Percentiles rank a stretch among this genome's conserved stretches.
phyloP scores from a whole-genome alignment of 2,113 vertebrate genomes.

The Melanerpes formicivorus region DNA sequence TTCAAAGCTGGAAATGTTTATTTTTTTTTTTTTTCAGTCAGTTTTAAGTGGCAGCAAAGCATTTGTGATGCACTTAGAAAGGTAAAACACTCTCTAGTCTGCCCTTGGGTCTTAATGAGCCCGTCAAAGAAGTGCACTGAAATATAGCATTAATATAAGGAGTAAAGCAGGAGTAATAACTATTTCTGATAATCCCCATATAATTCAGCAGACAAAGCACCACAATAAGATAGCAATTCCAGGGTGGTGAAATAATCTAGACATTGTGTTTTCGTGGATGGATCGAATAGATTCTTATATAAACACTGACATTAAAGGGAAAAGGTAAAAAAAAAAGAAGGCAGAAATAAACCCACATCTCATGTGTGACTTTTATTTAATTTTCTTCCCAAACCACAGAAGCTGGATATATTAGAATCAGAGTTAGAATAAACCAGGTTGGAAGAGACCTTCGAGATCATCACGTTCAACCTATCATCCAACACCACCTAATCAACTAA shows the following conservation, averaged over 20 bases:
- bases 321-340: not conserved
- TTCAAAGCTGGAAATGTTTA: not conserved
- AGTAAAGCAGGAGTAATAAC: not conserved
- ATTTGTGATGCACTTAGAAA: not conserved
- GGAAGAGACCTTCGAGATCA: too few relatives aligned
- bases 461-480: too few relatives aligned
- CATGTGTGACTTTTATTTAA: not conserved
- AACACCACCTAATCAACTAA: too few relatives aligned
- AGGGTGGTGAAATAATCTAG: not conserved
- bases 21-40: not conserved
- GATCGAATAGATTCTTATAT: not conserved
- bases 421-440: too few relatives aligned
- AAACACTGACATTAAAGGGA: not conserved
- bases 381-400: not conserved
- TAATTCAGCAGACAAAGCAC: not conserved
- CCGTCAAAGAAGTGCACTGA: conserved; percentile 23
- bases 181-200: conserved; percentile 4
- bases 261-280: not conserved
- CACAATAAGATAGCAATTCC: not conserved
- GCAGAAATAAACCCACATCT: not conserved
- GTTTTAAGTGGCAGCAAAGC: not conserved
- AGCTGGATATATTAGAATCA: not conserved
- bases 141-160: conserved; percentile 37
- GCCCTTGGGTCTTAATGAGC: not conserved
- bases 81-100: conserved; percentile 12